Evolutionary conservation across 2,113 vertebrate genomes (phyloP), one percentile per base, ranked within the genome.

Genomic region (Ploceus nigricollis): DNA sequence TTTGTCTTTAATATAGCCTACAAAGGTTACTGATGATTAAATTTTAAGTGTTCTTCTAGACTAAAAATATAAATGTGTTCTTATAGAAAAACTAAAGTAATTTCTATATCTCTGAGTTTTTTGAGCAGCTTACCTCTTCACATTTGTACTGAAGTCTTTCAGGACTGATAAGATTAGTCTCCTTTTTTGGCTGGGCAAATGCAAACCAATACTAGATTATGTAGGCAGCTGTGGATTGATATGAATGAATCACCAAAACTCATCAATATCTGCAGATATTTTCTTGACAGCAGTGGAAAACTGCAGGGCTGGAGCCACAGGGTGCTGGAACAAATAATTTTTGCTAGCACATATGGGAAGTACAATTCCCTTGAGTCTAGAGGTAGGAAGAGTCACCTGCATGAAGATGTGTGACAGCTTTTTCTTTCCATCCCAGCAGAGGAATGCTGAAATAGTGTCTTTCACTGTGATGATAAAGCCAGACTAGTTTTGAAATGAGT

Each of bases 191-290:
- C 13, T 68, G 72, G 33, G 31, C 19, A 89, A 91, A 71, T 16
- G 30, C 86, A 89, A 84, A 54, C 30, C 71, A 56, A 58, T 71
- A 72, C 30, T 54, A 53, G 57, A 48, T 78, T 89, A 39, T 64
- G 78, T 84, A 87, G 87, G 84, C 60, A 89, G 87, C 39, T 70
- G 30, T 89, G 61, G 28, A 39, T 44, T 85, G 81, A 68, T 63
- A 56, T 15, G 15, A 89, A 33, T 28, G 69, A 66, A 84, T 51
- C 40, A 84, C 47, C 42, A 78, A 58, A 84, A 78, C 21, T 65
- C 44, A 75, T 87, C 76, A 66, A 39, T 87, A 83, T 84, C 69
- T 94, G 53, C 48, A 63, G 47, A 21, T 87, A 44, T 78, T 91
- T 87, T 84, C 33, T 37, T 91, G 77, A 82, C 47, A 91, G 64